phyloP scores from a whole-genome alignment of 2,888 invertebrate species.

The Parnassius mnemosyne region DNA sequence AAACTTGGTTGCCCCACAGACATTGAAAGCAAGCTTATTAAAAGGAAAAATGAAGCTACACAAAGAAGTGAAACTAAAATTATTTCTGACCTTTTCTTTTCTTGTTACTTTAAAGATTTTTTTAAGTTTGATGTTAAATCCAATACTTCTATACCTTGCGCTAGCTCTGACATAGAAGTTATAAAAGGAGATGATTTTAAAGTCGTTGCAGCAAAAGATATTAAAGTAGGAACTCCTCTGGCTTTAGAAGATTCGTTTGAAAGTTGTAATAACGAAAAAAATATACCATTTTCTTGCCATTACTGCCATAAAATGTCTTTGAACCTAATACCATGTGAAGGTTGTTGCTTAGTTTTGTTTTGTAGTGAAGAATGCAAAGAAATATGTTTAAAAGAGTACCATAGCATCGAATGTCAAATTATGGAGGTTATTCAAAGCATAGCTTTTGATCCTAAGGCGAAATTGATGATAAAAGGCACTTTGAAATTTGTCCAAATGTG shows the following conservation, averaged over 20 bases:
- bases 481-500: constrained; percentile 15
- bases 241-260: constrained; percentile 37
- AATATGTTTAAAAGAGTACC: constrained; percentile 29
- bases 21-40: constrained; percentile 33
- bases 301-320: constrained; percentile 29
- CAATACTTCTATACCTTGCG: constrained; percentile 35
- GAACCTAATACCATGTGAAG: constrained; percentile 30
- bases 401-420: constrained; percentile 30
- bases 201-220: constrained; percentile 36
- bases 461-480: constrained; percentile 15
- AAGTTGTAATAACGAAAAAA: constrained; percentile 16
- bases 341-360: constrained; percentile 29
- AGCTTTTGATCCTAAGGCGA: constrained; percentile 1
- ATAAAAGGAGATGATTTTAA: constrained; percentile 28
- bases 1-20: constrained; percentile 35
- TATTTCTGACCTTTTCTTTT: neutral
- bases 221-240: constrained; percentile 40
- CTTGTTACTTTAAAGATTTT: constrained; percentile 13
- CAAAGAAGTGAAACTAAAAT: constrained; percentile 1
- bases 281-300: constrained; percentile 32
- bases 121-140: constrained; percentile 25
- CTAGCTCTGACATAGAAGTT: constrained; percentile 33
- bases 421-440: constrained; percentile 8
- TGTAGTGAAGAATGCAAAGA: constrained; percentile 28
- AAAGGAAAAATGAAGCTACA: constrained; percentile 29